Conservation (phyloP, 2,113 vertebrate species). For the Danio rerio region GRCz12tu NC_133190.1:32724501-32725000, state of each 20-base stretch:
- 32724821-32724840: constrained; percentile 58
- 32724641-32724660: constrained; percentile 92
- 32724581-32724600: constrained; percentile 91
- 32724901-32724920: constrained; percentile 87
- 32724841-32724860: constrained; percentile 74
- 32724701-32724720: constrained; percentile 83
- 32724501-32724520: constrained; percentile 81
- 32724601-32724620: constrained; percentile 87
- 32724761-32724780: constrained; percentile 79
- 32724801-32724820: constrained; percentile 81
- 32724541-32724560: constrained; percentile 89
- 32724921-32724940: constrained; percentile 88
- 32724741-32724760: constrained; percentile 81
- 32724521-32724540: constrained; percentile 81
- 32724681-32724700: constrained; percentile 85
- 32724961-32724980: constrained; percentile 98
- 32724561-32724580: constrained; percentile 81
- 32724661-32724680: constrained; percentile 89
- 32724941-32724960: constrained; percentile 85
- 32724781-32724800: constrained; percentile 79
- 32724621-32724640: constrained; percentile 93
- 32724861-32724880: constrained; percentile 75
- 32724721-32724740: constrained; percentile 83
- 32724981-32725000: constrained; percentile 96
- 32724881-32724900: constrained; percentile 88